Percentiles rank a stretch among this genome's conserved stretches.
phyloP scores from a whole-genome alignment of 2,797 vertebrate genomes.

The Falco naumanni region DNA sequence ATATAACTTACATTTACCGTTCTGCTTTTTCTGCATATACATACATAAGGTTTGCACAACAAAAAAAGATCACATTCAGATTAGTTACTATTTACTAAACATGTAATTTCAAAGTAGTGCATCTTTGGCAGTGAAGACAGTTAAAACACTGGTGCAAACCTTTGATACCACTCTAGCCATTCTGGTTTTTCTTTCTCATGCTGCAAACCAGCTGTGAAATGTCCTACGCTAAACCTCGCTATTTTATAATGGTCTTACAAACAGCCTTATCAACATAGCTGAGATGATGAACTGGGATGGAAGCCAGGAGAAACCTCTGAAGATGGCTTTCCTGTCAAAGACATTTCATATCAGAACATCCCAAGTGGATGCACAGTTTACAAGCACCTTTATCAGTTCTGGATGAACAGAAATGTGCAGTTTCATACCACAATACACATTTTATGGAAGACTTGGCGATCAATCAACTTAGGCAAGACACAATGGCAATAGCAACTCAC shows the following conservation, averaged over 20 bases:
- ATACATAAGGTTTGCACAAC: not conserved
- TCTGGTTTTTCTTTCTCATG: not conserved
- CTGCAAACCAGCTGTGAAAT: not conserved
- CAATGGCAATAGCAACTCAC: not conserved
- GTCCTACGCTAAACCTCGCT: not conserved
- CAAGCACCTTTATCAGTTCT: not conserved
- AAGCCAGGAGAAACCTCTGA: not conserved
- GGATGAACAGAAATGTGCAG: not conserved
- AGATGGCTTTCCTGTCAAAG: not conserved
- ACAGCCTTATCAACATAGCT: not conserved
- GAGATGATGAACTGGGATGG: not conserved
- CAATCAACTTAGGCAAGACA: not conserved
- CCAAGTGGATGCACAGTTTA: not conserved
- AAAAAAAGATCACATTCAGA: not conserved
- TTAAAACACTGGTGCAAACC: not conserved
- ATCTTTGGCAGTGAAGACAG: not conserved
- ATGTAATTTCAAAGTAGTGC: not conserved
- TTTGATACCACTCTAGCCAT: not conserved
- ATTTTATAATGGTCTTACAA: not conserved
- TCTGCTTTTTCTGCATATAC: not conserved
- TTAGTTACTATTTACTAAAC: not conserved
- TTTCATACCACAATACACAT: not conserved
- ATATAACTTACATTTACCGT: not conserved
- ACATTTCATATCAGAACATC: not conserved
- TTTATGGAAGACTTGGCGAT: not conserved